Percentiles rank a stretch among this genome's conserved stretches.
phyloP scores from a whole-genome alignment of 2,113 vertebrate species.

The Hirundichthys speculiger region DNA sequence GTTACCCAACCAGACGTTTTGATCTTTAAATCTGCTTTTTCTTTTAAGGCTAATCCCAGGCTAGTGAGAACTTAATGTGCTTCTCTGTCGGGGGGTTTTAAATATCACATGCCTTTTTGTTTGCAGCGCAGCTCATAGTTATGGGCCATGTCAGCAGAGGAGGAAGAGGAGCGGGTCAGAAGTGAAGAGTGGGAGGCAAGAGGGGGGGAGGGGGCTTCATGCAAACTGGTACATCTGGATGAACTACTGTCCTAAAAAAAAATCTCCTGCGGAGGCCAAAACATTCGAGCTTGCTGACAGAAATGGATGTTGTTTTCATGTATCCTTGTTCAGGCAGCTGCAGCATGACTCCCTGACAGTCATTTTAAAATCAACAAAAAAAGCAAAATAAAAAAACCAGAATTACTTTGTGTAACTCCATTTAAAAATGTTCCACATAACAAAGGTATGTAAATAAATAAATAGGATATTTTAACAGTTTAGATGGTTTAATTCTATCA shows the following conservation, averaged over 20 bases:
- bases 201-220: neutral
- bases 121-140: constrained; percentile 35
- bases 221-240: constrained; percentile 34
- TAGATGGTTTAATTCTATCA: too few relatives aligned
- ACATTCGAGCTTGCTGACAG: constrained; percentile 10
- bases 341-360: neutral
- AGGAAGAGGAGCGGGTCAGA: constrained; percentile 28
- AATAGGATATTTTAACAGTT: too few relatives aligned
- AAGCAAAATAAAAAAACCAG: neutral
- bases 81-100: constrained; percentile 16
- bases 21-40: neutral
- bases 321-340: constrained; percentile 12
- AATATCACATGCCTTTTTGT: constrained; percentile 56
- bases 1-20: neutral
- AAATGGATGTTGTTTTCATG: constrained; percentile 3
- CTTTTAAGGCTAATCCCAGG: constrained; percentile 27
- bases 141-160: constrained; percentile 23
- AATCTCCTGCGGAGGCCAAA: neutral
- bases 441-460: too few relatives aligned
- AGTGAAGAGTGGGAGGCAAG: constrained; percentile 10
- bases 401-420: neutral
- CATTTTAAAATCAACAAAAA: neutral
- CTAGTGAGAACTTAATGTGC: constrained; percentile 37
- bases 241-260: neutral
- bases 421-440: too few relatives aligned